Base-by-base conservation (phyloP, 1,140 invertebrate species). In the Ganaspis sp. region DNA sequence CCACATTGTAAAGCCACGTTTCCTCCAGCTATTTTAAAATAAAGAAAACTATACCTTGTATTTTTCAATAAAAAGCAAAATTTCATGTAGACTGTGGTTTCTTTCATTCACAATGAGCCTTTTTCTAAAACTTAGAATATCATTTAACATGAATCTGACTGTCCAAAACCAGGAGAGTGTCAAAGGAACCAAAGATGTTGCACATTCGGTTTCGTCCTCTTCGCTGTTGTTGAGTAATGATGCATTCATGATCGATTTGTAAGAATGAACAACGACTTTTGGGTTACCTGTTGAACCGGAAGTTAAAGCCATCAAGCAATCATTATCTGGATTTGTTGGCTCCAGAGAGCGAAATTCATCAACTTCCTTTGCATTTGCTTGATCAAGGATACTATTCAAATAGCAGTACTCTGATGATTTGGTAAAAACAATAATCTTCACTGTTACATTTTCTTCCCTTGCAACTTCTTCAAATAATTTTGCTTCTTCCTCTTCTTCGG, bases 31-130 rank as follows among this genome's bases (percentile, higher is more conserved):
- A n/a, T n/a, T n/a, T n/a, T n/a, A n/a, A n/a, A n/a, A n/a, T n/a
- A n/a, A n/a, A 34, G 2, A 34, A 34, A 34, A 34, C 29, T 3
- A 6, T 34, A 88, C 86, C 77, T 86, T 83, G 38, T 81, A 90
- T 74, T 92, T 89, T 70, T 93, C 84, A 11, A 94, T 82, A 2
- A 91, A 80, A 70, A 87, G 85, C 3, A 93, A 89, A 53, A 91
- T 93, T 6, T 87, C 81, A 9, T 92, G 80, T 37, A 90, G 89
- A 4, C 94, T 92, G 86, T 93, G 94, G 19, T 34, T 34, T 34
- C 2, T 34, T 34, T 90, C 85, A 8, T 91, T 90, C 21, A 93
- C 76, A 0, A 92, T 85, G 0, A 94, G 74, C 1, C 90, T 81
- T 58, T 87, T 91, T 1, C 29, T 34, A 34, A 90, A 89, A 19